A percentile compares a stretch with the other conserved stretches of the same genome.
Evolutionary conservation across 2,888 invertebrate genomes (phyloP).

Genomic region (Chrysina gloriosa): DNA sequence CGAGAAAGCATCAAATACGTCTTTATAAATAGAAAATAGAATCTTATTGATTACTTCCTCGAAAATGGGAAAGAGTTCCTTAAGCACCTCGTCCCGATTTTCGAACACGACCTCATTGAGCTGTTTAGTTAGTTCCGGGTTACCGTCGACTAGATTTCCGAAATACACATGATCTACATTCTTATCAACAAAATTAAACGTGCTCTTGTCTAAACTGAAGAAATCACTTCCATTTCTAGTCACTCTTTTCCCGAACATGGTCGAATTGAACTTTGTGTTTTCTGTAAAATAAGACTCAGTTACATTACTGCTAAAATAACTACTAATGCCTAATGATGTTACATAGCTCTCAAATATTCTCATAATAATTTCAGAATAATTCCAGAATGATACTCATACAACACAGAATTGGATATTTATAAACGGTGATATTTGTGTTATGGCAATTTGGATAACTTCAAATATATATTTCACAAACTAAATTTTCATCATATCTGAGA

Average conservation of each 20-base stretch:
- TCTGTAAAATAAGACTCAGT: background rate
- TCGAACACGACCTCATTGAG: background rate
- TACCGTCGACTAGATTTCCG: background rate
- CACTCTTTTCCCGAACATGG: background rate
- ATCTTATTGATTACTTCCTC: background rate
- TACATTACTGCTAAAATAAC: too few species aligned
- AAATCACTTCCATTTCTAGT: conserved; percentile 5
- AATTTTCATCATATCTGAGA: too few species aligned
- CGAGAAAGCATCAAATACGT: background rate
- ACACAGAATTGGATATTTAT: too few species aligned
- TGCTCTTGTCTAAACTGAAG: background rate
- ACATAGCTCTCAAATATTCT: too few species aligned
- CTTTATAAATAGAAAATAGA: background rate
- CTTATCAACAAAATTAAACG: background rate
- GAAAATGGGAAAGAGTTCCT: background rate
- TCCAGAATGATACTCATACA: too few species aligned
- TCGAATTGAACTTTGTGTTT: background rate
- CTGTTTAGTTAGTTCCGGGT: background rate
- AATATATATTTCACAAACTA: too few species aligned
- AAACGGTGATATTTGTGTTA: too few species aligned
- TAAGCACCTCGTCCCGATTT: background rate
- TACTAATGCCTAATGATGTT: too few species aligned
- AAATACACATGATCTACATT: background rate
- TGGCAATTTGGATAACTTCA: too few species aligned
- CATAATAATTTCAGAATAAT: too few species aligned